Conservation (phyloP, 1,140 invertebrate species). For the Venturia canescens region DNA sequence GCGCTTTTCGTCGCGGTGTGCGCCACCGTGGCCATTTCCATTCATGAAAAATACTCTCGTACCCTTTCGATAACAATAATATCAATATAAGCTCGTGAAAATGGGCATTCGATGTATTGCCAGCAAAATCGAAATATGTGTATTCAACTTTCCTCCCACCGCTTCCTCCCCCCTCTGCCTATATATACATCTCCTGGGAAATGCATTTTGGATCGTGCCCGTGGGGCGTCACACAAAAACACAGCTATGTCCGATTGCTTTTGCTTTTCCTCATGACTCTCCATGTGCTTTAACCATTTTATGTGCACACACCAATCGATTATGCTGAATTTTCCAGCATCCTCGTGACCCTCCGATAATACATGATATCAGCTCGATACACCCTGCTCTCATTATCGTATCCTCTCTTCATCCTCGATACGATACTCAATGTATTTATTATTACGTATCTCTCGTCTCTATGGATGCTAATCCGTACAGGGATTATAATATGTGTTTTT, state of each 20-base stretch:
- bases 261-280: background rate
- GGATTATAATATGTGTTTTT: no score
- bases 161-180: background rate
- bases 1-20: background rate
- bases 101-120: conserved; percentile 7
- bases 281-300: conserved; percentile 44
- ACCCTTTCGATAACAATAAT: conserved; percentile 30
- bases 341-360: conserved; percentile 17
- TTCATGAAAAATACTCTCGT: conserved; percentile 26
- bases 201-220: conserved; percentile 38
- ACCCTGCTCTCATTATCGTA: conserved; percentile 37
- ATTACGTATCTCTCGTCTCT: no score
- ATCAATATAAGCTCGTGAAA: conserved; percentile 19
- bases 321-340: conserved; percentile 45
- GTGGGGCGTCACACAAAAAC: conserved; percentile 28
- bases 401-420: conserved; percentile 11
- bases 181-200: conserved; percentile 16
- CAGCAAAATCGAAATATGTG: background rate
- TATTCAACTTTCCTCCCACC: no score
- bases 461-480: no score
- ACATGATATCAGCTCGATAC: conserved; percentile 8
- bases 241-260: conserved; percentile 30
- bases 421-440: background rate
- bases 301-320: conserved; percentile 21
- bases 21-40: conserved; percentile 19